These are phyloP conservation scores for Pristionchus exspectatus DNA, from an alignment of 2,888 invertebrate species.

Conservation along the genomic window DNA sequence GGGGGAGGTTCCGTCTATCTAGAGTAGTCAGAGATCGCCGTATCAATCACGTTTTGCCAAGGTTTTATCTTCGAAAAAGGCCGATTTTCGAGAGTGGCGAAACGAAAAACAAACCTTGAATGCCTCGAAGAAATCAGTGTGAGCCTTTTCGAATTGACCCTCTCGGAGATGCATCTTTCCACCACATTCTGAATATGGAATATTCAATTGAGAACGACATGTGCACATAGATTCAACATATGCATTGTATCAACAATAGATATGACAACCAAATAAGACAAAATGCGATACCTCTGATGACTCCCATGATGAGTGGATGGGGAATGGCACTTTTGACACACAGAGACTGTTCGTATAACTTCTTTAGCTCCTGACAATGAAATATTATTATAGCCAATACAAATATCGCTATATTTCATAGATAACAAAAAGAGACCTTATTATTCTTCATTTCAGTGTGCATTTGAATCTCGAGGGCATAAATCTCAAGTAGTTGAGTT, in stretches of 20 bases:
- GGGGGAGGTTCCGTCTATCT: background rate
- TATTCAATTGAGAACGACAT: too few relatives aligned
- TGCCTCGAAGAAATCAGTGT: conserved; percentile 99
- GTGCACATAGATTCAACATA: too few relatives aligned
- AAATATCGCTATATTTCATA: background rate
- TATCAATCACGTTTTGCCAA: background rate
- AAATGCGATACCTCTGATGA: conserved; percentile 88
- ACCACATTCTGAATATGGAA: conserved; percentile 88
- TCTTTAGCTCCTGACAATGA: conserved; percentile 80
- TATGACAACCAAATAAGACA: conserved; percentile 18
- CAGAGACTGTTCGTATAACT: conserved; percentile 95
- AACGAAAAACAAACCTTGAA: conserved; percentile 62
- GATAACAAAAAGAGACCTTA: conserved; percentile 82
- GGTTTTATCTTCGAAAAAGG: background rate
- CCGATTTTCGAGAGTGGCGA: background rate
- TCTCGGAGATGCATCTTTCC: conserved; percentile 99
- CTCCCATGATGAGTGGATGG: conserved; percentile 99
- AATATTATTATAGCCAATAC: background rate
- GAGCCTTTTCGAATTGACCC: conserved; percentile 98
- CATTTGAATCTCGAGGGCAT: conserved; percentile 99
- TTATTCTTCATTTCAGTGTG: conserved; percentile 99
- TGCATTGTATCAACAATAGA: too few relatives aligned
- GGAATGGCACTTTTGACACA: conserved; percentile 99
- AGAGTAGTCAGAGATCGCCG: background rate
- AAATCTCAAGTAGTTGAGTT: conserved; percentile 97